These are phyloP conservation scores for Pygoscelis antarcticus DNA, from an alignment of 2,113 vertebrate species.

Conservation along the genomic window DNA sequence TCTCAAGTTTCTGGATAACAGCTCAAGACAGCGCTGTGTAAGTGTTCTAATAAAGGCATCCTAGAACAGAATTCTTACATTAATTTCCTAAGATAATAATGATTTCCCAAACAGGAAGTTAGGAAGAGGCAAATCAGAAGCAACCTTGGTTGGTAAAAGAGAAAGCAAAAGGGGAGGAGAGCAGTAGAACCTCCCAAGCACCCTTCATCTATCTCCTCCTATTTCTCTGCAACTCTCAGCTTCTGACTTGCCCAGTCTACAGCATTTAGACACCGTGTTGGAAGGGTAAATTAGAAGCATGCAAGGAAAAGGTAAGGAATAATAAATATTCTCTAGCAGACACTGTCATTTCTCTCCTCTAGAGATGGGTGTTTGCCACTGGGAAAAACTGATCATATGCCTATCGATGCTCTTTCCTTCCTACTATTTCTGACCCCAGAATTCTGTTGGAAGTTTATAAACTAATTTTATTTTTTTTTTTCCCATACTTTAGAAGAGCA, in stretches of 20 bases:
- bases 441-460: background rate
- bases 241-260: background rate
- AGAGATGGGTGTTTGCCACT: background rate
- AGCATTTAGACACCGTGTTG: background rate
- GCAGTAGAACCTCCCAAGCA: background rate
- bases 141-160: background rate
- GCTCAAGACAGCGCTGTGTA: background rate
- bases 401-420: background rate
- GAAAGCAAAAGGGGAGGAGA: background rate
- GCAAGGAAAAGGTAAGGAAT: background rate
- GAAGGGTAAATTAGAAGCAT: background rate
- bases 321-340: background rate
- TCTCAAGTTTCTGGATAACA: background rate
- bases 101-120: background rate
- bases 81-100: background rate
- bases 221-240: background rate
- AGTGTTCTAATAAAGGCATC: background rate
- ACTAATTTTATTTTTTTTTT: background rate
- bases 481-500: background rate
- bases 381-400: background rate
- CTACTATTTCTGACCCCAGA: background rate
- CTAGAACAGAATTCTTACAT: background rate
- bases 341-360: background rate
- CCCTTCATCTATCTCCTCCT: background rate
- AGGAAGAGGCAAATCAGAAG: background rate